Conservation (phyloP, 2,113 vertebrate species). For the Cyphomyrus discorhynchus region DNA sequence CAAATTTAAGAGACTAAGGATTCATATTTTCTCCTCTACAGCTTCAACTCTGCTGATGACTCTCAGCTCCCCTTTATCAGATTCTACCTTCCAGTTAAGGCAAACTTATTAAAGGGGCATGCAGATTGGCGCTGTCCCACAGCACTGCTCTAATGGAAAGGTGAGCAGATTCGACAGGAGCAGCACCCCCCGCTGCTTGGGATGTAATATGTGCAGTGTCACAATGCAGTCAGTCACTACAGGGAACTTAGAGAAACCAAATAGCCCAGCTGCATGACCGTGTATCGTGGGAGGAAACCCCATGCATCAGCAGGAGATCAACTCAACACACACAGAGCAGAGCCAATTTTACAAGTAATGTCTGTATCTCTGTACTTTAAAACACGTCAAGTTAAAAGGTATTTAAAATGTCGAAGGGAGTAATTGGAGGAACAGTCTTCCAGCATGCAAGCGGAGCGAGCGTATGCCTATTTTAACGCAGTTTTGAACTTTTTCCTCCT, state of each 20-base stretch:
- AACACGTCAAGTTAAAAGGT: neutral
- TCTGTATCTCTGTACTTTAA: neutral
- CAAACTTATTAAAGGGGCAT: neutral
- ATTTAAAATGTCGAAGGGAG: neutral
- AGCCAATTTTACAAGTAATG: neutral
- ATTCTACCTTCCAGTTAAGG: neutral
- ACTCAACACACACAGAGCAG: neutral
- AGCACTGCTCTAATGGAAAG: neutral
- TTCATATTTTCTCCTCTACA: neutral
- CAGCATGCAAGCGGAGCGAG: neutral
- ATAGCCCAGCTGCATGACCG: neutral
- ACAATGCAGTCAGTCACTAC: neutral
- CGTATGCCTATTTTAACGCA: neutral
- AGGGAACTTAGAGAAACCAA: neutral
- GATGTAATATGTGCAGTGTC: neutral
- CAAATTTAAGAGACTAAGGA: neutral
- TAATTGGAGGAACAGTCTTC: neutral
- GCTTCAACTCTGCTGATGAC: neutral
- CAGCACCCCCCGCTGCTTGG: neutral
- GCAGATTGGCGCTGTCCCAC: neutral
- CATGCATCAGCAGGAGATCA: neutral
- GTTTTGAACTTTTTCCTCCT: neutral
- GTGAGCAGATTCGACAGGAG: neutral
- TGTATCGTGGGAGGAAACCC: neutral
- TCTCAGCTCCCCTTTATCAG: neutral